Evolutionary conservation across 2,797 vertebrate species (phyloP), one percentile per base, ranked within the genome.

Genomic region (Enteromius mattozi): DNA sequence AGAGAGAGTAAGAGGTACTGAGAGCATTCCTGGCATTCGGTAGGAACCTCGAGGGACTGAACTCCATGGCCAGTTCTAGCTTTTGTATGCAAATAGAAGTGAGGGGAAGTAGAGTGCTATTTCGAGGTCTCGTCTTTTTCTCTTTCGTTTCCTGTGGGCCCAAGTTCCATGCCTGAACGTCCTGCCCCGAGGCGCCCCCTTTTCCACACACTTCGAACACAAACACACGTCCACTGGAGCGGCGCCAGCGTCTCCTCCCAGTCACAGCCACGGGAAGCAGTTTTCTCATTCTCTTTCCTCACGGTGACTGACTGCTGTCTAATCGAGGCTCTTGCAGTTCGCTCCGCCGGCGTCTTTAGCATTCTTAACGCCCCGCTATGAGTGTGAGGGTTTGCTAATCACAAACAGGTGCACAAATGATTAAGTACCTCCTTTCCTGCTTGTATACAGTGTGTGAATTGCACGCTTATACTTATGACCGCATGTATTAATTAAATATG

Each of bases 21-120:
- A 87, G 54, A 80, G 77, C 19, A 47, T 49, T 54, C 71, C 63
- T 81, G 83, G 81, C 69, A 84, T 80, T 77, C 83, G 68, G 30
- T 84, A 61, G 85, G 77, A 89, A 88, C 86, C 87, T 51, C 76
- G 8, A 70, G 84, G 84, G 83, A 88, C 80, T 68, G 72, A 47
- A 82, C 86, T 81, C 84, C 77, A 82, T 59, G 69, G 45, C 76
- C 84, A 78, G 75, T 85, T 80, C 75, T 78, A 87, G 86, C 85
- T 86, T 90, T 89, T 89, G 87, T 90, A 88, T 87, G 84, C 70
- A 85, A 88, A 88, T 85, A 81, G 85, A 78, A 66, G 70, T 74
- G 61, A 85, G 79, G 87, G 87, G 87, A 89, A 89, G 86, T 79
- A 19, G 71, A 51, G n/a, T 70, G 81, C 88, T 90, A 90, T 91